These are phyloP conservation scores for Chrysemys picta DNA, from an alignment of 2,113 vertebrate genomes.

Conservation along the genomic window DNA sequence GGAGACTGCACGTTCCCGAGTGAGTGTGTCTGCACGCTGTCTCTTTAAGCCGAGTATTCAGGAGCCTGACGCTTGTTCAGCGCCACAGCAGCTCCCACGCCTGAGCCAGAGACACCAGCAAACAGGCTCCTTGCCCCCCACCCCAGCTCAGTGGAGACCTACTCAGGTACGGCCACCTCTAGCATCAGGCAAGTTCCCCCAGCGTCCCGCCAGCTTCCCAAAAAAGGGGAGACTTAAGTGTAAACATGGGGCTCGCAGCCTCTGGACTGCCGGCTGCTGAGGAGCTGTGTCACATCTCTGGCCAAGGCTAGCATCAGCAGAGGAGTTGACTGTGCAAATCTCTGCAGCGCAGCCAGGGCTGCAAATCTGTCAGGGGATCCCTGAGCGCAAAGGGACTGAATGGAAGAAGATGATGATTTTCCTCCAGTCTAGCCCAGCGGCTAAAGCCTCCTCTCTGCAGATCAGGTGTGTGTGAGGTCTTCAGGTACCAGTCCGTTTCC, in stretches of 20 bases:
- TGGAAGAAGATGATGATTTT: neutral
- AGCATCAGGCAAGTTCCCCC: neutral
- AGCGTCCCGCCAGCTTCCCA: neutral
- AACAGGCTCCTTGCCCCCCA: neutral
- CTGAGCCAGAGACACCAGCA: neutral
- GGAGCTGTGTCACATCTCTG: neutral
- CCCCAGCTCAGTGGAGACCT: neutral
- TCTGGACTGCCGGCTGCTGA: neutral
- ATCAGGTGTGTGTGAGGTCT: neutral
- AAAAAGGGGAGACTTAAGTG: neutral
- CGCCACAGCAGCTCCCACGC: neutral
- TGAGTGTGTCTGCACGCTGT: neutral
- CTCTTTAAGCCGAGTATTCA: neutral
- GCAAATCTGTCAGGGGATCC: neutral
- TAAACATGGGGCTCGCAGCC: neutral
- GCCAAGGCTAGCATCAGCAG: neutral
- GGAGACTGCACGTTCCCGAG: neutral
- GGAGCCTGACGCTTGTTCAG: neutral
- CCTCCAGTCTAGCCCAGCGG: neutral
- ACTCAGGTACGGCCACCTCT: neutral
- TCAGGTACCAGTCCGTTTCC: neutral
- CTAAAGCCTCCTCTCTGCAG: neutral
- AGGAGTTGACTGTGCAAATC: neutral
- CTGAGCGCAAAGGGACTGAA: neutral
- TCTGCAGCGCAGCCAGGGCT: neutral